These are phyloP conservation scores for Aromia moschata DNA, from an alignment of 2,888 invertebrate genomes.

Conservation along the genomic window DNA sequence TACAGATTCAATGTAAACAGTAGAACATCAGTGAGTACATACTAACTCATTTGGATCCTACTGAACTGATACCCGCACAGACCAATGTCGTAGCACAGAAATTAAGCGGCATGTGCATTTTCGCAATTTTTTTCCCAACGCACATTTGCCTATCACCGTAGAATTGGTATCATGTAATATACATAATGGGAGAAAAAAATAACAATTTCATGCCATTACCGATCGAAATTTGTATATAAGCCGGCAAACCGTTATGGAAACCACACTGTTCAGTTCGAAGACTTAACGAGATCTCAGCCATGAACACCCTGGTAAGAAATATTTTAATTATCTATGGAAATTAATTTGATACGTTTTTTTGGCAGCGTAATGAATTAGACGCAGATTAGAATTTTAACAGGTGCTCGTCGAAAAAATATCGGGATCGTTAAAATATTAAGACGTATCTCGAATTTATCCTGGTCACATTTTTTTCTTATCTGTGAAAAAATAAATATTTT, in stretches of 20 bases:
- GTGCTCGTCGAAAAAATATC: not conserved
- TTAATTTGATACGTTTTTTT: not conserved
- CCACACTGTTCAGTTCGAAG: constrained; percentile 39
- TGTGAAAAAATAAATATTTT: too few relatives aligned
- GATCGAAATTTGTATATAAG: constrained; percentile 38
- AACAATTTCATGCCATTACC: constrained; percentile 13
- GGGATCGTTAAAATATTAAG: too few relatives aligned
- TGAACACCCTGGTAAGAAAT: constrained; percentile 42
- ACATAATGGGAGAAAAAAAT: not conserved
- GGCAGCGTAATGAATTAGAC: not conserved
- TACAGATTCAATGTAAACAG: too few relatives aligned
- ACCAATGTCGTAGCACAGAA: too few relatives aligned
- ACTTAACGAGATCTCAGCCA: constrained; percentile 26
- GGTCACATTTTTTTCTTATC: too few relatives aligned
- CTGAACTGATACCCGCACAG: too few relatives aligned
- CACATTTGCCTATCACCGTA: not conserved
- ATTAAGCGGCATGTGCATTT: too few relatives aligned
- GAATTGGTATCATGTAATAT: constrained; percentile 3
- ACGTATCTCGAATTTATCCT: too few relatives aligned
- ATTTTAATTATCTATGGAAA: constrained; percentile 1
- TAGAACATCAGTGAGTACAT: too few relatives aligned
- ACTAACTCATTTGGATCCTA: too few relatives aligned
- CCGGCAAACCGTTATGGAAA: constrained; percentile 29
- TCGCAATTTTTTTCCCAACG: not conserved
- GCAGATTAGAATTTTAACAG: not conserved